Base-by-base conservation (phyloP, 2,797 vertebrate genomes). In the Hypotaenidia okinawae region DNA sequence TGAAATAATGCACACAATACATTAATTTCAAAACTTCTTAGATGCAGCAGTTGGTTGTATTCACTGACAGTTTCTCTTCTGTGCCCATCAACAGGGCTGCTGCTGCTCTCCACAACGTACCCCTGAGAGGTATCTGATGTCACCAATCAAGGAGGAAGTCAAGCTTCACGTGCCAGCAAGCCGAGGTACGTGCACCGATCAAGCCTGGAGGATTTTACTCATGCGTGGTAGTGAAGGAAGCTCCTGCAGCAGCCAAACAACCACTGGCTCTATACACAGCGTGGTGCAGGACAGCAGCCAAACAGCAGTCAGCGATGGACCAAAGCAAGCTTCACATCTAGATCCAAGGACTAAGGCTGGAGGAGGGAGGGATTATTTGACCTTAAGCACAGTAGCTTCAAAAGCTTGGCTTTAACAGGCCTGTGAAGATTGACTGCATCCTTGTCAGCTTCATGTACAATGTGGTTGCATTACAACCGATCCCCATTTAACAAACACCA, bases 1-100 rank as follows among this genome's bases (percentile, higher is more conserved):
- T 75, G 83, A 96, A 90, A 84, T 93, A 95, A 92, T 22, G 55
- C 82, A 84, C 75, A 93, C 79, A 95, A 94, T 80, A 95, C 87
- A 89, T 83, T 61, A 35, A 91, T 68, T 95, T 89, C 67, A 86
- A 52, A 94, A 95, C 62, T 93, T 72, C 72, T 33, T 83, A 67
- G 57, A 79, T n/a, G 61, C 63, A 88, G 17, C 54, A 43, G 47
- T 45, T 52, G 58, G 72, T 68, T 79, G 51, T 39, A 43, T 39
- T 81, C 61, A 87, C 74, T 8, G 30, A 54, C 45, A 77, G 4
- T 16, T 88, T 43, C n/a, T 63, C 11, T 73, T 33, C 54, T 78
- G n/a, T 63, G 9, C 16, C 11, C 45, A 35, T 11, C 3, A n/a
- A 24, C 7, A 35, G 15, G 32, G 52, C 51, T 30, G 23, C 35